Evolutionary conservation across 1,140 invertebrate species (phyloP).

Genomic region (Drosophila mauritiana): DNA sequence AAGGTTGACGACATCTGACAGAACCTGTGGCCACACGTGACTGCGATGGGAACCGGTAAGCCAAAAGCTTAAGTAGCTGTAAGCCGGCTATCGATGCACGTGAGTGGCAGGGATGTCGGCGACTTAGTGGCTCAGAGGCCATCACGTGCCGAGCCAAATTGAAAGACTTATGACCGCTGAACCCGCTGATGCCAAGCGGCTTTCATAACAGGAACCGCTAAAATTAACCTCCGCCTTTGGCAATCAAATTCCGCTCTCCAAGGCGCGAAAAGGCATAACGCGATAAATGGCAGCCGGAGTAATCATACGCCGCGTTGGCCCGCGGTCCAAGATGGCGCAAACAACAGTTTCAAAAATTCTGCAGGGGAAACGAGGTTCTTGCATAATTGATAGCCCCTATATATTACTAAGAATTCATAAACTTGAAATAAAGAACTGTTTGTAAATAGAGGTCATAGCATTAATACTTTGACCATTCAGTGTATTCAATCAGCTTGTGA

Average conservation of each 20-base stretch:
- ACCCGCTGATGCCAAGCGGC: background rate
- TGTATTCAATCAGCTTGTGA: too few species aligned
- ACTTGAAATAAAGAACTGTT: too few species aligned
- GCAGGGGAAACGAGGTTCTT: too few species aligned
- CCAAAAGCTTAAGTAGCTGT: slow-evolving; percentile 45
- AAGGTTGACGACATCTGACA: slow-evolving; percentile 6
- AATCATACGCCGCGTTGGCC: slow-evolving; percentile 56
- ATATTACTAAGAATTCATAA: too few species aligned
- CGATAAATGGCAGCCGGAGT: slow-evolving; percentile 19
- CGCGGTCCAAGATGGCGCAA: slow-evolving; percentile 16
- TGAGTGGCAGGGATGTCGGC: slow-evolving; percentile 50
- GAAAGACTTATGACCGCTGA: slow-evolving; percentile 63
- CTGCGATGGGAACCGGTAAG: slow-evolving; percentile 13
- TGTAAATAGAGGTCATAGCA: too few species aligned
- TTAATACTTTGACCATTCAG: too few species aligned
- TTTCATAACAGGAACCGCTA: slow-evolving; percentile 20
- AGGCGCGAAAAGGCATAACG: slow-evolving; percentile 59
- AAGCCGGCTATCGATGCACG: slow-evolving; percentile 60
- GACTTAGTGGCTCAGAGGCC: slow-evolving; percentile 54
- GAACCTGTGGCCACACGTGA: slow-evolving; percentile 34
- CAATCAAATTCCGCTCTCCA: slow-evolving; percentile 59
- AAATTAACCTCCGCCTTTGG: slow-evolving; percentile 64
- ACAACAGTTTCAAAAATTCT: background rate
- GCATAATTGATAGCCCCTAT: too few species aligned
- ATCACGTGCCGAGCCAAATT: slow-evolving; percentile 58